Conservation (phyloP, 2,797 vertebrate species). For the Kryptolebias ocellatus region DNA sequence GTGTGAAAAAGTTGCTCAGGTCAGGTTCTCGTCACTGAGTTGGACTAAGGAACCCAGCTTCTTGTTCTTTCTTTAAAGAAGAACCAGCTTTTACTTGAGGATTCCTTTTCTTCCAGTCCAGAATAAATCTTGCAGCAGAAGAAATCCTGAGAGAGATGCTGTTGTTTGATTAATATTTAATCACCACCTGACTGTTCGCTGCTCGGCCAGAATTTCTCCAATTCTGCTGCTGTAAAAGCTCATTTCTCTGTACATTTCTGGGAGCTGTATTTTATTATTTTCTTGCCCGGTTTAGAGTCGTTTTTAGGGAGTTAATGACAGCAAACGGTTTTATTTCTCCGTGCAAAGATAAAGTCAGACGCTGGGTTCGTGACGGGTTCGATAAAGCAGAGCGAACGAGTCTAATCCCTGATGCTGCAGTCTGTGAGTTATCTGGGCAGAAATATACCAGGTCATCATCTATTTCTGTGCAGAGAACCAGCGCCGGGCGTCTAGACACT, state of each 20-base stretch:
- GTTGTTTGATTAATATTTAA: background rate
- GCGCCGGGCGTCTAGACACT: constrained; percentile 20
- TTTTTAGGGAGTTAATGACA: no score
- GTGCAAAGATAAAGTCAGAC: no score
- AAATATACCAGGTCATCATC: constrained; percentile 23
- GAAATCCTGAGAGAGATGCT: background rate
- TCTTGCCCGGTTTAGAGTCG: background rate
- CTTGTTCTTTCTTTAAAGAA: no score
- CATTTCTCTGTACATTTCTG: background rate
- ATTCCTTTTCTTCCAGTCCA: background rate
- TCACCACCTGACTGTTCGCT: background rate
- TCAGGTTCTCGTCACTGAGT: no score
- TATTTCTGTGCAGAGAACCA: constrained; percentile 32
- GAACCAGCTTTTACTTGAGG: background rate
- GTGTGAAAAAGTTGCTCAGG: no score
- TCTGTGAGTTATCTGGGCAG: constrained; percentile 12
- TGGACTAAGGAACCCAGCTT: no score
- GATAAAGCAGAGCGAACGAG: background rate
- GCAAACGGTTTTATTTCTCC: no score
- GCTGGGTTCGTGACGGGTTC: background rate
- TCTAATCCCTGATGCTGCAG: constrained; percentile 13
- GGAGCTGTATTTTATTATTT: background rate
- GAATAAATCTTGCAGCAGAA: constrained; percentile 5
- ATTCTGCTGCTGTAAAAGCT: no score
- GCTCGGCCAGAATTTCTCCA: no score